Evolutionary conservation across 2,113 vertebrate species (phyloP).

Genomic region (Zosterops japonicus): DNA sequence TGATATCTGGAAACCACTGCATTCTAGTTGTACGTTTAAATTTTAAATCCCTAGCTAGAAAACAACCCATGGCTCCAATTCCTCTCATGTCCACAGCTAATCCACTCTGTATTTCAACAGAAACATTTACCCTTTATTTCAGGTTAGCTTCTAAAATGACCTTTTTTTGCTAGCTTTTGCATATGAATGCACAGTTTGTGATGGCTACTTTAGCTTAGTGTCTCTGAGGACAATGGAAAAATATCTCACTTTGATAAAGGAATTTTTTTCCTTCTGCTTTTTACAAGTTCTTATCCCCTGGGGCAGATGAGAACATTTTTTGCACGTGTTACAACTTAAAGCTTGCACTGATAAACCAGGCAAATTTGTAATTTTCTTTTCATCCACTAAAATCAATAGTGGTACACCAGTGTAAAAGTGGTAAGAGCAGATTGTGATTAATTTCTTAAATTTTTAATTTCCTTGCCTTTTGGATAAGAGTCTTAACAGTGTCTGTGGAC

Average conservation of each 20-base stretch:
- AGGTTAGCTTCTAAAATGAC: constrained; percentile 1
- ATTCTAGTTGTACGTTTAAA: not conserved
- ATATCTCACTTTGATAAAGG: not conserved
- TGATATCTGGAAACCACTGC: not conserved
- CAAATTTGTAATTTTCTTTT: not conserved
- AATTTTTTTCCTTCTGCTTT: not conserved
- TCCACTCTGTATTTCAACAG: not conserved
- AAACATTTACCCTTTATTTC: not conserved
- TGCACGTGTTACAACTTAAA: not conserved
- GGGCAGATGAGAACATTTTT: not conserved
- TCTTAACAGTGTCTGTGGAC: not conserved
- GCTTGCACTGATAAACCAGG: not conserved
- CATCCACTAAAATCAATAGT: not conserved
- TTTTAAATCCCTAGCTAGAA: constrained; percentile 30
- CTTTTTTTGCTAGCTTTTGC: not conserved
- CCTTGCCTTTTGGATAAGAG: not conserved
- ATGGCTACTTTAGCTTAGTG: not conserved
- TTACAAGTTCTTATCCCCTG: not conserved
- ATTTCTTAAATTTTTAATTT: not conserved
- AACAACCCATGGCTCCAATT: not conserved
- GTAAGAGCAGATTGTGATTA: not conserved
- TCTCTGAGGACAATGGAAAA: not conserved
- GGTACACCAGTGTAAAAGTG: not conserved
- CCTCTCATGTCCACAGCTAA: not conserved
- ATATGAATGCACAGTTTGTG: not conserved